Evolutionary conservation across 2,113 vertebrate species (phyloP), one percentile per base, ranked within the genome.

Genomic region (Vombatus ursinus): DNA sequence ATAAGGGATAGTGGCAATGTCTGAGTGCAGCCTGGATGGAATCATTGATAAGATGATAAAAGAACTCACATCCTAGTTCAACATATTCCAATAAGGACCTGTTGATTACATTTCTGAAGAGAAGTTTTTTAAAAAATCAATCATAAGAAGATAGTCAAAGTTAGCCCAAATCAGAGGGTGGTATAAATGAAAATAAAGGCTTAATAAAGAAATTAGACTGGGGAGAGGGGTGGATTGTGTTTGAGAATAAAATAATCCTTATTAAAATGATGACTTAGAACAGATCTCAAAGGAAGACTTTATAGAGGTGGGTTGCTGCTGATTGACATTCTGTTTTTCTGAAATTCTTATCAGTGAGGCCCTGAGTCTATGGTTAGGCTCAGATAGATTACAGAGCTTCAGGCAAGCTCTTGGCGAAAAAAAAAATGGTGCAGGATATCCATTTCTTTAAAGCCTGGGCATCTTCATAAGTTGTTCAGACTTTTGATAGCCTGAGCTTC

Each of bases 291-390:
- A 93, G 92, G 93, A 90, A 49, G 2, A 94, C 11, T 91, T 50
- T 92, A 77, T 8, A 95, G 57, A 28, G 90, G 19, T 25, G 25
- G 92, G 95, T 95, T 97, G 90, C 52, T 77, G 96, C 31, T 96
- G 95, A 94, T 97, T 93, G 52, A 97, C 94, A 95, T 50, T 96
- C 95, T 93, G 90, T 95, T 95, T 97, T 84, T 92, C 97, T 51
- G 91, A 91, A 93, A 95, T 53, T 94, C 97, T 84, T 3, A 0
- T 48, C 92, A 97, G 54, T 94, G 93, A 49, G 53, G 92, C 93
- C 94, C 94, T 95, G 68, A 97, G 91, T 96, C 96, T 96, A 95
- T 54, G 77, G 89, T 14, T 95, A 96, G 92, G 92, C 92, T 97
- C 26, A 0, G 90, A 91, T 52, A 96, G 93, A 97, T 95, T 93